Evolutionary conservation across 2,888 invertebrate species (phyloP).

Genomic region (Drosophila meridionalis): DNA sequence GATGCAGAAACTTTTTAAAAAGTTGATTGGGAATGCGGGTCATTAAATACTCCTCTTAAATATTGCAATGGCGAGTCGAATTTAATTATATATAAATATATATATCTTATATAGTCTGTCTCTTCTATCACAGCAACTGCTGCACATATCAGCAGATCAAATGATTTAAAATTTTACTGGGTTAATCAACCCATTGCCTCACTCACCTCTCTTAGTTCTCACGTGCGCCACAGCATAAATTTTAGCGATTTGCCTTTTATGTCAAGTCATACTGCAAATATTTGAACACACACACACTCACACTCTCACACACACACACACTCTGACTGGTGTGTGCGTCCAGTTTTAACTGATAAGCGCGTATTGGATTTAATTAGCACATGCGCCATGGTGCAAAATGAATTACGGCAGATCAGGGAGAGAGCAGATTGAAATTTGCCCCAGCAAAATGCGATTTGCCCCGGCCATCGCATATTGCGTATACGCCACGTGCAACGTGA

Average conservation of each 20-base stretch:
- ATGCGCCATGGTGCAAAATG: slow-evolving; percentile 18
- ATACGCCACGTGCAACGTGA: slow-evolving; percentile 44
- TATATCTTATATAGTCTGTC: neutral
- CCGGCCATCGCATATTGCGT: slow-evolving; percentile 23
- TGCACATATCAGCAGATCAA: slow-evolving; percentile 13
- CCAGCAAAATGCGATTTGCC: neutral
- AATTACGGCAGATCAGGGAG: slow-evolving; percentile 12
- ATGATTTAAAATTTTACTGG: slow-evolving; percentile 21
- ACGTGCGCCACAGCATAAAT: slow-evolving; percentile 67
- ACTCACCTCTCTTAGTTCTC: slow-evolving; percentile 2
- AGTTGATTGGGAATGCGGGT: slow-evolving; percentile 62
- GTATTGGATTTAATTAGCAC: slow-evolving; percentile 59
- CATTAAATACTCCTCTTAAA: slow-evolving; percentile 58
- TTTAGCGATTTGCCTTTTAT: slow-evolving; percentile 72
- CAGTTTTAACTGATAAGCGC: slow-evolving; percentile 55
- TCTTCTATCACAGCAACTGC: slow-evolving; percentile 7
- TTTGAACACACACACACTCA: slow-evolving; percentile 44
- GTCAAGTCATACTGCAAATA: slow-evolving; percentile 72
- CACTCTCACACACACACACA: slow-evolving; percentile 8
- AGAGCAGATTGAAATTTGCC: slow-evolving; percentile 11
- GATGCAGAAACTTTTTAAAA: slow-evolving; percentile 28
- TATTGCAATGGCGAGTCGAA: neutral
- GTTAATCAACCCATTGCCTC: neutral
- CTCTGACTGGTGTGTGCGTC: slow-evolving; percentile 12
- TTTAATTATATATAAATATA: neutral